A percentile compares a stretch with the other conserved stretches of the same genome.
phyloP scores from a whole-genome alignment of 2,797 vertebrate species.

The Propithecus perrieri region DNA sequence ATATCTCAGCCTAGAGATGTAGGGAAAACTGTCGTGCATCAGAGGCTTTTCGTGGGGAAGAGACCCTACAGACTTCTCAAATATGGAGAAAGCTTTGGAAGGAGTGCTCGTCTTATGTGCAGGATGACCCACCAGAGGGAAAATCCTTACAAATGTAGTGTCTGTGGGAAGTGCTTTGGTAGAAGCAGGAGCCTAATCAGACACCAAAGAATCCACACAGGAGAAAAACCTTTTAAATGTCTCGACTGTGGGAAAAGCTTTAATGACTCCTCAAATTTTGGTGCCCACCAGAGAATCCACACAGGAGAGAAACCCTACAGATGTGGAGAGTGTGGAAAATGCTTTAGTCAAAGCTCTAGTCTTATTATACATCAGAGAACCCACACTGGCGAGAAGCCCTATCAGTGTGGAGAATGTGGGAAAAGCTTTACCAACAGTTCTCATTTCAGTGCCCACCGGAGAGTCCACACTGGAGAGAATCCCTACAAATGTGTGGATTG shows the following conservation, averaged over 20 bases:
- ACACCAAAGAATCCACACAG: conserved; percentile 82
- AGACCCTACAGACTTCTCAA: conserved; percentile 70
- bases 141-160: conserved; percentile 76
- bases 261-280: conserved; percentile 80
- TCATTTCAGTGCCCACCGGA: conserved; percentile 78
- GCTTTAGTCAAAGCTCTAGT: conserved; percentile 83
- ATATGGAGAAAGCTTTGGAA: conserved; percentile 73
- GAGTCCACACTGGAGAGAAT: conserved; percentile 74
- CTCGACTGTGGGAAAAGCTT: conserved; percentile 79
- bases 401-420: conserved; percentile 79
- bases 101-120: conserved; percentile 68
- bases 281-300: conserved; percentile 83
- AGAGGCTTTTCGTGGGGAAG: conserved; percentile 59
- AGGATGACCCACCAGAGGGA: conserved; percentile 75
- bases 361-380: conserved; percentile 83
- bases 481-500: conserved; percentile 78
- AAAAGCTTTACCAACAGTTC: conserved; percentile 82
- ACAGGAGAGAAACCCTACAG: conserved; percentile 83
- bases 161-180: conserved; percentile 83
- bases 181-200: conserved; percentile 80
- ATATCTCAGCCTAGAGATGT: conserved; percentile 61
- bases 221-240: conserved; percentile 83
- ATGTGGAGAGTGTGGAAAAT: conserved; percentile 80
- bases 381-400: conserved; percentile 82
- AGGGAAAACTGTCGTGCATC: conserved; percentile 53